Evolutionary conservation across 2,888 invertebrate genomes (phyloP).

Genomic region (Plebejus argus): DNA sequence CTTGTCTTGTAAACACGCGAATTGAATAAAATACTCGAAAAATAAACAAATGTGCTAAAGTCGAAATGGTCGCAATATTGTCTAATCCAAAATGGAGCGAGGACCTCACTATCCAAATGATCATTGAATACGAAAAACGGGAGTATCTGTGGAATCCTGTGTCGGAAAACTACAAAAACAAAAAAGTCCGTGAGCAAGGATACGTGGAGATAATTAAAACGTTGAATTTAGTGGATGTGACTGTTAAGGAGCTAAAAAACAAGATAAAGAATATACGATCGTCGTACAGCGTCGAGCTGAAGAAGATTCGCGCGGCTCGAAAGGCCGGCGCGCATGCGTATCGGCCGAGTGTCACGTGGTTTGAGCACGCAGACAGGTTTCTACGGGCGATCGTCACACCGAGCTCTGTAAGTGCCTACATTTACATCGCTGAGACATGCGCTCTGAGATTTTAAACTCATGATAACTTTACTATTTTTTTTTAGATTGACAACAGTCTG

Average conservation of each 20-base stretch:
- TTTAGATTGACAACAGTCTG: constrained; percentile 72
- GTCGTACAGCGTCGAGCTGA: constrained; percentile 77
- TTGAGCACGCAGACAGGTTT: constrained; percentile 80
- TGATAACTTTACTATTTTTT: constrained; percentile 49
- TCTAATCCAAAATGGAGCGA: constrained; percentile 79
- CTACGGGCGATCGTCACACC: constrained; percentile 79
- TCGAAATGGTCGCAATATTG: constrained; percentile 72
- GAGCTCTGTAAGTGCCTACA: constrained; percentile 69
- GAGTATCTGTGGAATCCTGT: constrained; percentile 78
- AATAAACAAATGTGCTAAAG: constrained; percentile 58
- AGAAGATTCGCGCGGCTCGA: constrained; percentile 78
- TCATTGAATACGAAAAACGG: constrained; percentile 76
- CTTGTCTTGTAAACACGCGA: constrained; percentile 59
- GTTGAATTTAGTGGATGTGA: constrained; percentile 71
- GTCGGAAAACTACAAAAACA: constrained; percentile 77
- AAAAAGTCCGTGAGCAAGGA: constrained; percentile 75
- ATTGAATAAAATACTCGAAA: constrained; percentile 52
- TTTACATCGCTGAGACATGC: constrained; percentile 41
- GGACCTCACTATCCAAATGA: constrained; percentile 76
- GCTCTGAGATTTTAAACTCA: constrained; percentile 42
- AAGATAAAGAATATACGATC: constrained; percentile 79
- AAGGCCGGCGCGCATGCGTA: constrained; percentile 80
- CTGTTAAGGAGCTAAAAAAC: constrained; percentile 77
- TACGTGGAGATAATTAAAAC: constrained; percentile 76
- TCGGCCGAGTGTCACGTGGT: constrained; percentile 80